Evolutionary conservation across 2,797 vertebrate species (phyloP).

Genomic region (Leucoraja ocellata): DNA sequence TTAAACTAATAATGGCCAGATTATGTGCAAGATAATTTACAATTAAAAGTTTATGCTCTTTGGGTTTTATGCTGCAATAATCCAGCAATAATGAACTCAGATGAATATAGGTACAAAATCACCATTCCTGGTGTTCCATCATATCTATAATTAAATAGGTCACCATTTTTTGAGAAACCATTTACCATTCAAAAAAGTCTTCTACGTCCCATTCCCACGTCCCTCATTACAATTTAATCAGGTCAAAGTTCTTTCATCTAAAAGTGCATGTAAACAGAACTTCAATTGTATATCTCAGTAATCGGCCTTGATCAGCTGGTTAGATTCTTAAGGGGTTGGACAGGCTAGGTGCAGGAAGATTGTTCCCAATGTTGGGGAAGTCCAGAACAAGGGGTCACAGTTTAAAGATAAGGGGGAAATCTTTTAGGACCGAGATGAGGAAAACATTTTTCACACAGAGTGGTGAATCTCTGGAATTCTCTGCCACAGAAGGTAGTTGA

Average conservation of each 20-base stretch:
- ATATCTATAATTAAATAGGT: neutral
- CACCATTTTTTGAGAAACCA: neutral
- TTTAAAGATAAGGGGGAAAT: no score
- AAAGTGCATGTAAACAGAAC: neutral
- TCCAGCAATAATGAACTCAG: neutral
- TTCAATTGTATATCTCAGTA: neutral
- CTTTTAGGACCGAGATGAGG: no score
- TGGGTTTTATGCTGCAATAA: neutral
- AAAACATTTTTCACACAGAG: no score
- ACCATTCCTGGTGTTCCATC: neutral
- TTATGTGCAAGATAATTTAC: neutral
- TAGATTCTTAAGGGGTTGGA: no score
- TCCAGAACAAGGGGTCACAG: no score
- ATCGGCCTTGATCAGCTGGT: neutral
- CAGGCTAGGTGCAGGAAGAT: no score
- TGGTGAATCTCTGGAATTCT: no score
- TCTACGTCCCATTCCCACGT: neutral
- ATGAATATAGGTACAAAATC: neutral
- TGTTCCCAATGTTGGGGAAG: no score
- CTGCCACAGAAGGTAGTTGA: no score
- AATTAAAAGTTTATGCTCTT: slow-evolving; percentile 38
- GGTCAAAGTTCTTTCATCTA: neutral
- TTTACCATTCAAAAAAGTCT: neutral
- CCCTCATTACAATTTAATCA: neutral
- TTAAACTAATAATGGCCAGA: neutral